Evolutionary conservation across 1,140 invertebrate species (phyloP), one percentile per base, ranked within the genome.

Genomic region (Lutraria rhynchaena): DNA sequence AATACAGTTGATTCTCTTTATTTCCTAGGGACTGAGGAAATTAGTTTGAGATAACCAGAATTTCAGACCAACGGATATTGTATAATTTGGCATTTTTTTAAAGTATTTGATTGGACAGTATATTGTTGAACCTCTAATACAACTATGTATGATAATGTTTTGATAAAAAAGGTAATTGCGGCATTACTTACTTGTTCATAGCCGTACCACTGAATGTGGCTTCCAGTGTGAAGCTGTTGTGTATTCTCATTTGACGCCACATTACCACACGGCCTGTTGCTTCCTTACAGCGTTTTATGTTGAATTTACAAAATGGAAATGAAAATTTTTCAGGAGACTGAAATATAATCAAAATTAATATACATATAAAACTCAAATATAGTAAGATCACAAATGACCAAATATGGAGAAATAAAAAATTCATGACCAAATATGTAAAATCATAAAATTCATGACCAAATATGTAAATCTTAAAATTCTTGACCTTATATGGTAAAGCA

Each of bases 251-350:
- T 78, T 92, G 91, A 29, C 90, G 55, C 88, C 89, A 92, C 91
- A 92, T 92, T 1, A 92, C 92, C 13, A 92, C 92, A 11, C 92
- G 85, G 4, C 91, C 92, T 5, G 92, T 92, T 0, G 92, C 89
- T 81, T 92, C 92, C 81, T 92, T 92, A 81, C 91, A 92, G 37
- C 85, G 71, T 49, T 87, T 84, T 33, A 92, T 92, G 44, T 90
- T 86, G 81, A 92, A 92, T 83, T 91, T 91, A 82, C 91, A 92
- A 13, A 87, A 90, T 44, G 82, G 83, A 65, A 92, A 92, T 15
- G 87, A 87, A 81, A 92, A 92, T 70, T 90, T 91, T 27, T 92
- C 92, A 53, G 92, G 91, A 46, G 87, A 84, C 90, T 91, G 81
- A 35, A 85, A 55, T 55, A 19, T 55, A 19, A 55, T 19, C 51